Percentiles rank a stretch among this genome's conserved stretches.
phyloP scores from a whole-genome alignment of 2,888 invertebrate species.

The Dryocosmus kuriphilus region DNA sequence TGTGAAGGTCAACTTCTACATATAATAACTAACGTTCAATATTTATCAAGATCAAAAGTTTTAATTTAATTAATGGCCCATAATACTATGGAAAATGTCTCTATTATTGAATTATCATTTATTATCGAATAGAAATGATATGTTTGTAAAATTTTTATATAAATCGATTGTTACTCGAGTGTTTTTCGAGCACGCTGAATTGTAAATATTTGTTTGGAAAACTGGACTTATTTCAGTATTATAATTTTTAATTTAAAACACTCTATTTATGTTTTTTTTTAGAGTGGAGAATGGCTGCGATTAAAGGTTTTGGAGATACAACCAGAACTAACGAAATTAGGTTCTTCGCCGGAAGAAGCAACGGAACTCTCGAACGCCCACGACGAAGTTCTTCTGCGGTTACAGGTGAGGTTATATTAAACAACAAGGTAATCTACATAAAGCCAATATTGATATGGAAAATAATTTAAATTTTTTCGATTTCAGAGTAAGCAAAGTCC shows the following conservation, averaged over 20 bases:
- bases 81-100: background rate
- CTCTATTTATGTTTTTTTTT: conserved; percentile 64
- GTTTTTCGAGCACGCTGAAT: no score
- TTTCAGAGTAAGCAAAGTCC: conserved; percentile 91
- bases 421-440: background rate
- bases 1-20: background rate
- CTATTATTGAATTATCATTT: background rate
- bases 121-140: background rate
- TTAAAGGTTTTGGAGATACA: conserved; percentile 91
- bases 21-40: background rate
- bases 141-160: no score
- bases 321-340: conserved; percentile 90
- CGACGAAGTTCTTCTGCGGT: conserved; percentile 89
- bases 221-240: no score
- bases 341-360: conserved; percentile 87
- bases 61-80: background rate
- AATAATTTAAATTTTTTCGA: background rate
- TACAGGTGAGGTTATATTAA: conserved; percentile 85
- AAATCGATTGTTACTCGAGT: no score
- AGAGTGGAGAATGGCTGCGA: conserved; percentile 91
- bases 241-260: background rate
- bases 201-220: no score
- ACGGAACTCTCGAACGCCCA: conserved; percentile 87
- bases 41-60: background rate
- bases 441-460: background rate